Evolutionary conservation across 2,797 vertebrate genomes (phyloP).

Genomic region (Calcarius lapponicus): DNA sequence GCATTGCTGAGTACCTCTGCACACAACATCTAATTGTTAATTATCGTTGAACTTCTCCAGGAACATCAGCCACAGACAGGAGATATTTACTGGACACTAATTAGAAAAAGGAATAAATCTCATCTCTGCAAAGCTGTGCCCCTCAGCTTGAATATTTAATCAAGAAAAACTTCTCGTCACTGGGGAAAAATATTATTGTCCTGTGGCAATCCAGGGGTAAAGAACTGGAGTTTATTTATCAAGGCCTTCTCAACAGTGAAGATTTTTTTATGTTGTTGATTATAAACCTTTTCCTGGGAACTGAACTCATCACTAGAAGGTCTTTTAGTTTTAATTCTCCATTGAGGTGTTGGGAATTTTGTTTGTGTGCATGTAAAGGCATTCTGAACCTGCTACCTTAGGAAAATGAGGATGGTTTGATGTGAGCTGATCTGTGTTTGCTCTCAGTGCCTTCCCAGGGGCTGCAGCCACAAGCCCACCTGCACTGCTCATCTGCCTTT

Average conservation of each 20-base stretch:
- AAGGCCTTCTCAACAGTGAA: not conserved
- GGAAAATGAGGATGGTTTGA: not conserved
- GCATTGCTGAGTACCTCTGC: not conserved
- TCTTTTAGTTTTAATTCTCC: not conserved
- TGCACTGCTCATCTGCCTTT: slow-evolving; percentile 58
- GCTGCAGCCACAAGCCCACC: slow-evolving; percentile 57
- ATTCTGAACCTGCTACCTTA: not conserved
- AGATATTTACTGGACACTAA: not conserved
- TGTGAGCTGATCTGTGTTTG: not conserved
- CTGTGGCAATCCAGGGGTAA: not conserved
- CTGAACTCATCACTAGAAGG: not conserved
- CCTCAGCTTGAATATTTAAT: not conserved
- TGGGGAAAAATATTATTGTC: not conserved
- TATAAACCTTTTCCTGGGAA: not conserved
- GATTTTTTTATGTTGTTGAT: not conserved
- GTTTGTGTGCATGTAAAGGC: not conserved
- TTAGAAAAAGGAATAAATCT: not conserved
- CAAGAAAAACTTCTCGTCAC: not conserved
- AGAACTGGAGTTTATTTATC: not conserved
- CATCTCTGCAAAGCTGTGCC: not conserved
- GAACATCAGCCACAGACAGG: not conserved
- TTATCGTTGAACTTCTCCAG: not conserved
- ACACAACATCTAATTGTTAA: not conserved
- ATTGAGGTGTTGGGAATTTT: not conserved
- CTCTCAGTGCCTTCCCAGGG: slow-evolving; percentile 74